Base-by-base conservation (phyloP, 2,888 invertebrate species). In the Hylaea fasciaria region DNA sequence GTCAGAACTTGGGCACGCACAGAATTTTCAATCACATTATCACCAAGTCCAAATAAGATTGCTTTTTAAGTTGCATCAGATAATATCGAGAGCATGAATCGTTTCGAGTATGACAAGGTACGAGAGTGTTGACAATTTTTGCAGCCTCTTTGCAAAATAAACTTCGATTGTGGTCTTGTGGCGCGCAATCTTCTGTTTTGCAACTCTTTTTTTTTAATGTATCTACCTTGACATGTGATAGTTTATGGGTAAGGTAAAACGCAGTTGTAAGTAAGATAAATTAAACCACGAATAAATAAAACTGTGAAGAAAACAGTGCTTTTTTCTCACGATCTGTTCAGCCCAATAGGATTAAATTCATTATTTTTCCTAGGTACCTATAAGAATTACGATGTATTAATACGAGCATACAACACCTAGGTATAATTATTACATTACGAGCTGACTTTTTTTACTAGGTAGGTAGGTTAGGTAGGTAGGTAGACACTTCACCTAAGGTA, bases 131-230 rank as follows among this genome's bases (percentile, higher is more conserved):
- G 44, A 22, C n/a, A 1, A 35, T 11, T 45, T 43, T 37, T n/a
- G 37, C n/a, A 37, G 37, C 37, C 37, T n/a, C n/a, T 37, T 11
- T 9, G 10, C 37, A 37, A 37, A n/a, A 37, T 10, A 37, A 37
- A 12, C n/a, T 7, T 12, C 37, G 12, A 7, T 17, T 22, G 48
- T n/a, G 29, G 12, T 39, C 5, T 17, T 22, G 48, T n/a, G 29
- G 12, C 44, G 16, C 14, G 14, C 16, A 45, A 64, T 32, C 7
- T 40, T 40, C 64, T 61, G 62, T 68, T 64, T 64, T 68, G 68
- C 66, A 68, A 66, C 63, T 40, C 9, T 37, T 37, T 37, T 37
- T 66, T 63, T 35, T 55, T 65, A 57, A 37, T 63, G n/a, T 55
- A 56, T 64, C 32, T 32, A 56, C 65, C 32, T 32, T 32, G 32